Base-by-base conservation (phyloP, 2,888 invertebrate genomes). In the Athalia rosae region DNA sequence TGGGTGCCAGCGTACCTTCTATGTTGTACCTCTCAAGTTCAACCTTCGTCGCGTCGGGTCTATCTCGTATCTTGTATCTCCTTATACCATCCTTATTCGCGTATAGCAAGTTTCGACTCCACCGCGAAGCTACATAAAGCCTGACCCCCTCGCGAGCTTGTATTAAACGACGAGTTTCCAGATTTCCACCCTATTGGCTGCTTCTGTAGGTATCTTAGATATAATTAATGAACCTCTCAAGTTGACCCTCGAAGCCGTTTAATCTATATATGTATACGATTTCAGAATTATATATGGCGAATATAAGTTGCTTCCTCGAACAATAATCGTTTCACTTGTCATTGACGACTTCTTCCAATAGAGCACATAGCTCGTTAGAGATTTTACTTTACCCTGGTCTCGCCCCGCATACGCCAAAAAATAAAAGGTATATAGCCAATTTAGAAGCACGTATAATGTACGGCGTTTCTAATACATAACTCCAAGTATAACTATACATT, bases 371-470 rank as follows among this genome's bases (percentile, higher is more conserved):
- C 47, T 64, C 64, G 47, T 47, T 43, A 47, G 47, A 45, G 64
- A 47, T 64, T 47, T 64, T 8, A 28, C 28, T 28, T 28, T 28
- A 28, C 28, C 28, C 28, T 28, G 28, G 28, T 28, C 28, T 28
- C 2, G 28, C 28, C 28, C 28, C 28, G 28, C 28, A 28, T 47
- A 1, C 11, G 45, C 64, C 45, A 63, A 13, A 64, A 64, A 64
- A 64, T 64, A 64, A 64, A 64, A 64, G 47, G 47, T 28, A 28
- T 64, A 64, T 47, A 4, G 47, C 64, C 64, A 64, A 64, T 64
- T 64, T 64, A 47, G 64, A 45, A 64, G 47, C 64, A 47, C 13
- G 47, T 28, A 28, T 28, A 28, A 47, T 13, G 47, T 28, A 28
- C 28, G 28, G 28, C 28, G 0, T 28, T 28, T 28, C 28, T 28